Evolutionary conservation across 1,140 invertebrate species (phyloP), one percentile per base, ranked within the genome.

Genomic region (Colletes latitarsis): DNA sequence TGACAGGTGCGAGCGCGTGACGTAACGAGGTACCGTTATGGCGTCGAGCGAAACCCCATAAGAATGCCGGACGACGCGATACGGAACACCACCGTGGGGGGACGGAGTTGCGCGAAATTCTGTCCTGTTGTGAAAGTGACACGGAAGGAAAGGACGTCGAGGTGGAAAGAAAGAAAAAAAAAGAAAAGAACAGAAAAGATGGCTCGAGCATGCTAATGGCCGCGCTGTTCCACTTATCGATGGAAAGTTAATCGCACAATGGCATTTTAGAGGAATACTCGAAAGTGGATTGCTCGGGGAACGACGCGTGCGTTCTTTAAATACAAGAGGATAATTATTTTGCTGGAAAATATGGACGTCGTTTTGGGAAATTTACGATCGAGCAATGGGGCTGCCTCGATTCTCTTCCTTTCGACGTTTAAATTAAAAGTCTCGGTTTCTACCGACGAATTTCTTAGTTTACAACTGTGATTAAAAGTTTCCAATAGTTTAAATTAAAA

Each of bases 21-120:
- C 89, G 90, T 89, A 90, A 91, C 83, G 68, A 53, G 17, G 88
- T 91, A 90, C 91, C 91, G 91, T 92, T 92, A 92, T 75, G 83
- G 41, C 80, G 73, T 30, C 87, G 83, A 86, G 86, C 81, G 87
- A 90, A 91, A 89, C 89, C 77, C 90, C 82, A 83, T 86, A 89
- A 89, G 81, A 84, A 82, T 87, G 73, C 66, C 70, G 69, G 81
- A 70, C 72, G 84, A 86, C 67, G 81, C 75, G 78, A 62, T 12
- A 19, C 41, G 60, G 19, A 30, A 72, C 77, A 6, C 64, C 9
- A 62, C 15, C 64, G 52, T 60, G 30, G 30, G 30, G 30, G 81
- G 67, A 77, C 71, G 82, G 73, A 72, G 64, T 60, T 81, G 53
- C 78, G 77, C 69, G 83, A 85, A 89, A 90, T 89, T 91, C 89